Evolutionary conservation across 2,888 invertebrate genomes (phyloP).

Genomic region (Portevinia maculata): DNA sequence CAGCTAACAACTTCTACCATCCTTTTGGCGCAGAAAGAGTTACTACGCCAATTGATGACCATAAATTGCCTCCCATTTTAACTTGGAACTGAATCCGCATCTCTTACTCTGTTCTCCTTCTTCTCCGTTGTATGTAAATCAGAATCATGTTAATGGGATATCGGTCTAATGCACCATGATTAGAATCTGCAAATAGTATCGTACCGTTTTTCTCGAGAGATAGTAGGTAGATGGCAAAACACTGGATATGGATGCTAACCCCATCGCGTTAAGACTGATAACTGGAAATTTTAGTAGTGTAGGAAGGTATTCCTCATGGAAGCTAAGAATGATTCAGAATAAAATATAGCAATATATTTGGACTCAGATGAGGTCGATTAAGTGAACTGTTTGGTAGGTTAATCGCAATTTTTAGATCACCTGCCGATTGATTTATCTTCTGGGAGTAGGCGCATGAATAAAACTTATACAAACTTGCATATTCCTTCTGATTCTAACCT

Average conservation of each 20-base stretch:
- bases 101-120: background rate
- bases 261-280: constrained; percentile 30
- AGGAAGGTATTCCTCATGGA: background rate
- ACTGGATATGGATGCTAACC: constrained; percentile 18
- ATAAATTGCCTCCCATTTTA: constrained; percentile 39
- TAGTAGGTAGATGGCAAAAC: constrained; percentile 12
- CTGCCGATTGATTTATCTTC: no score
- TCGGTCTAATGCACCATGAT: constrained; percentile 31
- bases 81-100: constrained; percentile 29
- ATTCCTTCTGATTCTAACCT: no score
- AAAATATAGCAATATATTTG: background rate
- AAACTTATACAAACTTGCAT: no score
- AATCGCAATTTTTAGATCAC: no score
- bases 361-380: constrained; percentile 19
- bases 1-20: constrained; percentile 18
- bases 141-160: constrained; percentile 45
- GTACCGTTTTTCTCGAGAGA: constrained; percentile 18
- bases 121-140: constrained; percentile 27
- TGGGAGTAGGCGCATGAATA: background rate
- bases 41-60: constrained; percentile 40
- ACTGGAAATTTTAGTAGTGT: constrained; percentile 19
- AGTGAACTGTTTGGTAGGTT: constrained; percentile 4
- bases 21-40: constrained; percentile 1
- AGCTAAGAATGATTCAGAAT: background rate
- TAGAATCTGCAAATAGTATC: constrained; percentile 34